Percentiles rank a stretch among this genome's conserved stretches.
phyloP scores from a whole-genome alignment of 1,140 invertebrate species.

The Drosophila sechellia region DNA sequence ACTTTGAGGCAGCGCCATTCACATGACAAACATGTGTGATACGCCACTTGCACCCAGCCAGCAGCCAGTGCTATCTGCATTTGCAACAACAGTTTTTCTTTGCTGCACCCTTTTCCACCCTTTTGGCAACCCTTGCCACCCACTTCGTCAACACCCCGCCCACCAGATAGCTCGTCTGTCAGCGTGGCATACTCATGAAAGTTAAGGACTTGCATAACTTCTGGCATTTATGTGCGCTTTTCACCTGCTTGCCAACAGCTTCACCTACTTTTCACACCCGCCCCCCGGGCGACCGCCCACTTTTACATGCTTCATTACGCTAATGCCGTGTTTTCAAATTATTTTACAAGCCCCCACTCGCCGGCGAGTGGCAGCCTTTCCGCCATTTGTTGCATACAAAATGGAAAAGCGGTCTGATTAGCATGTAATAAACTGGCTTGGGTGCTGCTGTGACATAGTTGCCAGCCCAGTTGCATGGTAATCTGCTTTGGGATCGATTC shows the following conservation, averaged over 20 bases:
- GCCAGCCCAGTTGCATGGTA: not conserved
- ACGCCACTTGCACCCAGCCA: conserved; percentile 69
- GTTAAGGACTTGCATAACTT: conserved; percentile 81
- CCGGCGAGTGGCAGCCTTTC: conserved; percentile 49
- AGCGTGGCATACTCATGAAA: conserved; percentile 68
- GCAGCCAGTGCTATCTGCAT: conserved; percentile 53
- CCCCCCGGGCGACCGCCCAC: conserved; percentile 24
- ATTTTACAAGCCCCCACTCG: conserved; percentile 57
- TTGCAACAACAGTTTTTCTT: conserved; percentile 48
- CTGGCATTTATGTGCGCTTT: conserved; percentile 82
- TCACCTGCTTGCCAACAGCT: conserved; percentile 60
- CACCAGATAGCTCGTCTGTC: conserved; percentile 33
- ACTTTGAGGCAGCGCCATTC: conserved; percentile 46
- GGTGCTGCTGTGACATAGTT: conserved; percentile 36
- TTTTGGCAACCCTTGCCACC: not conserved
- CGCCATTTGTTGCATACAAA: conserved; percentile 67
- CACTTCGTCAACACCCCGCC: conserved; percentile 3
- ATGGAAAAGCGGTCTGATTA: conserved; percentile 62
- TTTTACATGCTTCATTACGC: conserved; percentile 79
- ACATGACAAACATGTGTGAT: conserved; percentile 78
- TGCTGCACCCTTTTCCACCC: not conserved
- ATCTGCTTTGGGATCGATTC: conserved; percentile 11
- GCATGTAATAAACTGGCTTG: conserved; percentile 51
- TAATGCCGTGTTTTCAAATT: conserved; percentile 82
- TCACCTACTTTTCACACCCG: conserved; percentile 41